Base-by-base conservation (phyloP, 2,888 invertebrate genomes). In the Teleiodes luculella region DNA sequence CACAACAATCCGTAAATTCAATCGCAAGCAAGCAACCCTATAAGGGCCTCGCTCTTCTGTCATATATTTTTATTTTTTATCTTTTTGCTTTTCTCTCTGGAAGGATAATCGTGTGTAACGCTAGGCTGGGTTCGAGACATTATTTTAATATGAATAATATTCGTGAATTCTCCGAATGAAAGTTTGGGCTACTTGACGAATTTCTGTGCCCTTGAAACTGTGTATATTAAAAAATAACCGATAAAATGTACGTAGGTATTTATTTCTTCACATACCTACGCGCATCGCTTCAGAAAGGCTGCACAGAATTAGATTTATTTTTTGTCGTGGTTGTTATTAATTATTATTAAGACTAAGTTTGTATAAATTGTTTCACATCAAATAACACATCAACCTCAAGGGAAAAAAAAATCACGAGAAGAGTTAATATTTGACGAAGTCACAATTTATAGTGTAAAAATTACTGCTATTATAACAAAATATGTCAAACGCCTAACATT, bases 81-180 rank as follows among this genome's bases (percentile, higher is more conserved):
- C 59, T 64, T 73, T 71, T 72, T 68, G 67, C 66, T 74, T 72
- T 76, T 76, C 72, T 74, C 67, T 65, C 66, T 70, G 59, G 63
- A 72, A 74, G 76, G 76, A 84, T 86, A 86, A 86, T 86, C 83
- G 81, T 76, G 73, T 83, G 83, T 85, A 83, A 84, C 83, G 82
- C 83, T 84, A 85, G 79, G 78, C 74, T 72, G 79, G 72, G 68
- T 78, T 75, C 70, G 72, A 70, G 60, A 71, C 76, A 79, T 75
- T 82, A 80, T 79, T n/a, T n/a, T 79, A 77, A 79, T 75, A 78
- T 75, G 70, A 78, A 78, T 77, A 46, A 55, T 53, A 54, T 52
- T 54, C 49, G 33, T 33, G 37, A 47, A 20, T 43, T 31, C 53
- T 53, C 35, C 33, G 36, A 52, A 51, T 16, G 14, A 30, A 7